Evolutionary conservation across 53 echinoderm and acorn worm genomes (phyloP).

Genomic region (Antedon mediterranea): DNA sequence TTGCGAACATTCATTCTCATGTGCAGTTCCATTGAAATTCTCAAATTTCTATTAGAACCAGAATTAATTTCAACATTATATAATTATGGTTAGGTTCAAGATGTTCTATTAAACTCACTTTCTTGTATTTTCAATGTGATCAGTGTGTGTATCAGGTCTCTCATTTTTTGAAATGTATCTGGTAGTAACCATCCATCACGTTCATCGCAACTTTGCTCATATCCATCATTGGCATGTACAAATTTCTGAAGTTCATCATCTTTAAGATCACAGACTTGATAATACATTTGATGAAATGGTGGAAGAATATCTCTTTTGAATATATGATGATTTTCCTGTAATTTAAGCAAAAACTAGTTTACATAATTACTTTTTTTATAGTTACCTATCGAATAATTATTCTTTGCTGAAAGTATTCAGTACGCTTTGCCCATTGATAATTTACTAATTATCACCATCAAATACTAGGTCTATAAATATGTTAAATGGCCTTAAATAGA

Average conservation of each 20-base stretch:
- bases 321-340: conserved; percentile 56
- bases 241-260: conserved; percentile 47
- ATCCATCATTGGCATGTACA: conserved; percentile 21
- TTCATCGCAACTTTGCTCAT: conserved; percentile 13
- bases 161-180: conserved; percentile 32
- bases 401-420: too few relatives aligned
- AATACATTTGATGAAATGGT: conserved; percentile 82
- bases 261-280: conserved; percentile 76
- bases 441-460: too few relatives aligned
- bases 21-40: too few relatives aligned
- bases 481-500: too few relatives aligned
- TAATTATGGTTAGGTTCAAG: too few relatives aligned
- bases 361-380: too few relatives aligned
- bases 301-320: conserved; percentile 60
- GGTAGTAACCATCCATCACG: conserved; percentile 37
- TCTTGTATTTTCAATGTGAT: conserved; percentile 31
- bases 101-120: neutral
- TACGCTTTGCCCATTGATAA: too few relatives aligned
- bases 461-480: too few relatives aligned
- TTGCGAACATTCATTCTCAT: too few relatives aligned
- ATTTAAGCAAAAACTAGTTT: neutral
- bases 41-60: too few relatives aligned
- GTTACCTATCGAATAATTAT: too few relatives aligned
- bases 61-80: too few relatives aligned
- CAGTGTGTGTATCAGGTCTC: conserved; percentile 38